A percentile compares a stretch with the other conserved stretches of the same genome.
Evolutionary conservation across 1,140 invertebrate genomes (phyloP).

Genomic region (Microvelia longipes): DNA sequence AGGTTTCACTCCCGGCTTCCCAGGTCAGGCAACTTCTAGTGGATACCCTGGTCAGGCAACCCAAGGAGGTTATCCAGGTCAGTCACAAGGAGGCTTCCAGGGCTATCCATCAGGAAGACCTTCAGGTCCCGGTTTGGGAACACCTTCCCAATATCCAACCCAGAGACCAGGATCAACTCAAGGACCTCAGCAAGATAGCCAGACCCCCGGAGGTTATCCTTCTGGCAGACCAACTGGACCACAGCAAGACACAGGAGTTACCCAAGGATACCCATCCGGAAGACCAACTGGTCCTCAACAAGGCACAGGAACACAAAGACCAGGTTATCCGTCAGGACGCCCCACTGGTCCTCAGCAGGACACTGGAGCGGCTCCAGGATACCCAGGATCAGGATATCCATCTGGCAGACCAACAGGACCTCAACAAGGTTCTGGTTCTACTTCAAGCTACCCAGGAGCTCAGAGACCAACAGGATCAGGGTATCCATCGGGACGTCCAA

Average conservation of each 20-base stretch:
- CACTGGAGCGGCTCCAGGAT: neutral
- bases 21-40: conserved; percentile 19
- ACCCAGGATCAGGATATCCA: conserved; percentile 8
- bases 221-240: conserved; percentile 16
- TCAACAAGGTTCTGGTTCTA: neutral
- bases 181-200: neutral
- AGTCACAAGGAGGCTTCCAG: neutral
- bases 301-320: conserved; percentile 1
- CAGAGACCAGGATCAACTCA: neutral
- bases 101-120: conserved; percentile 3
- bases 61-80: conserved; percentile 1
- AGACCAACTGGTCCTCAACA: conserved; percentile 6
- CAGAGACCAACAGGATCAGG: neutral
- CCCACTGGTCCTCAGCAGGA: conserved; percentile 2
- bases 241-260: neutral
- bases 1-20: conserved; percentile 1
- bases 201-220: conserved; percentile 4
- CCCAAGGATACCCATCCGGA: conserved; percentile 1
- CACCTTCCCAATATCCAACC: neutral
- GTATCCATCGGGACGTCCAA: conserved; percentile 5
- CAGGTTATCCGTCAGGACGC: conserved; percentile 5
- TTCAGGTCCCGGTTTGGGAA: neutral
- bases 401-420: conserved; percentile 19
- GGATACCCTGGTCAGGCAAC: neutral
- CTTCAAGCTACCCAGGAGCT: neutral